Percentiles rank a stretch among this genome's conserved stretches.
These are phyloP conservation scores for Forficula auricularia DNA, from an alignment of 1,140 invertebrate species.

Conservation along the genomic window DNA sequence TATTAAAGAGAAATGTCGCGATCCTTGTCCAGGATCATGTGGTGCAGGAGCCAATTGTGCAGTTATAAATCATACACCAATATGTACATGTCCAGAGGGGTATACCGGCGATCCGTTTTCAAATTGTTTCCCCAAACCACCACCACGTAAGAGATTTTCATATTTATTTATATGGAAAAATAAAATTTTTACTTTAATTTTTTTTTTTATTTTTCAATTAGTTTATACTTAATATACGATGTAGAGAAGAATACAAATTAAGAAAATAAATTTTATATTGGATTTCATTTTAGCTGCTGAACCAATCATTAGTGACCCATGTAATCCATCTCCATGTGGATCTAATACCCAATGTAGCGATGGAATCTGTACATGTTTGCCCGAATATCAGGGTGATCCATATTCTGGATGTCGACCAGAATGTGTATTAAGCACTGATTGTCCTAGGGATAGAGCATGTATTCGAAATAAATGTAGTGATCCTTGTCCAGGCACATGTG, in stretches of 20 bases:
- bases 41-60: conserved; percentile 42
- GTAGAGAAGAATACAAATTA: not conserved
- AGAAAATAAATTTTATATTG: not conserved
- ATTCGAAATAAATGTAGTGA: conserved; percentile 21
- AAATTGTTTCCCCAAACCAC: conserved; percentile 33
- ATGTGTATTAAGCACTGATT: conserved; percentile 19
- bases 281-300: conserved; percentile 4
- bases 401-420: conserved; percentile 22
- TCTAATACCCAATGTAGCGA: conserved; percentile 24
- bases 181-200: not conserved
- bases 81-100: conserved; percentile 45
- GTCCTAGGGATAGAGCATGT: conserved; percentile 21
- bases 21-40: conserved; percentile 52
- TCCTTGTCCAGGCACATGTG: conserved; percentile 21
- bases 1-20: conserved; percentile 46
- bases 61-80: conserved; percentile 47
- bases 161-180: not conserved
- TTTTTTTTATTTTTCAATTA: not conserved
- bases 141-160: conserved; percentile 21
- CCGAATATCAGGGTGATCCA: conserved; percentile 22
- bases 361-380: conserved; percentile 23
- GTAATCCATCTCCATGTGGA: conserved; percentile 32
- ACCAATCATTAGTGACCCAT: conserved; percentile 25
- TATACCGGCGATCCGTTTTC: conserved; percentile 52
- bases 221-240: not conserved